Base-by-base conservation (phyloP, 2,797 vertebrate species). In the Schizothorax lantsangensis region DNA sequence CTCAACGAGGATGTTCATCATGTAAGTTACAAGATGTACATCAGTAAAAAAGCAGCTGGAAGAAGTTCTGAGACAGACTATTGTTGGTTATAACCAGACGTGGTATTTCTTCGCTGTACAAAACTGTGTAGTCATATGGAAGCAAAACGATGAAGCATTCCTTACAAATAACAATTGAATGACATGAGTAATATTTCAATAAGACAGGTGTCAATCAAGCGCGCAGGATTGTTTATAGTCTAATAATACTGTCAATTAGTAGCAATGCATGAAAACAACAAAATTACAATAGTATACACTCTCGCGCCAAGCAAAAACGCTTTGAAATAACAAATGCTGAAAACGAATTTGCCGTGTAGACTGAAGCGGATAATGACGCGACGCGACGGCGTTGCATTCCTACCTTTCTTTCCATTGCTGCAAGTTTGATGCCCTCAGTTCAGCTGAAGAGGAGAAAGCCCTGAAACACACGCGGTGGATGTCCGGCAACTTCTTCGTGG, bases 271-370 rank as follows among this genome's bases (percentile, higher is more conserved):
- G 3, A 15, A 72, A 62, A 69, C 7, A 9, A 26, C 36, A 5
- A 71, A 36, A 79, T 57, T 15, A 57, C 0, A 26, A 4, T 12
- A 49, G 30, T 11, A 38, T 40, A n/a, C 23, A 8, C 26, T 43
- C 21, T 59, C 52, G 64, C 47, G n/a, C 4, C 54, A 43, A 11
- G 12, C 21, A 49, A 3, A 75, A 64, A 26, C 10, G n/a, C 36
- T 62, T 21, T 64, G n/a, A 40, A 36, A 80, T 74, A 23, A 10
- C 96, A 96, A 49, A 95, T 96, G 77, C 86, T 96, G 83, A 96
- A 84, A 59, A 81, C 45, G 72, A 96, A 86, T 96, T 95, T 91
- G 45, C 95, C 96, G 84, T 96, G 82, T 47, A 69, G 72, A 81
- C 21, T 5, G 26, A 86, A 73, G 68, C 81, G 71, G 75, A 88